A percentile compares a stretch with the other conserved stretches of the same genome.
phyloP scores from a whole-genome alignment of 2,888 invertebrate genomes.

The Meandrusa payeni region DNA sequence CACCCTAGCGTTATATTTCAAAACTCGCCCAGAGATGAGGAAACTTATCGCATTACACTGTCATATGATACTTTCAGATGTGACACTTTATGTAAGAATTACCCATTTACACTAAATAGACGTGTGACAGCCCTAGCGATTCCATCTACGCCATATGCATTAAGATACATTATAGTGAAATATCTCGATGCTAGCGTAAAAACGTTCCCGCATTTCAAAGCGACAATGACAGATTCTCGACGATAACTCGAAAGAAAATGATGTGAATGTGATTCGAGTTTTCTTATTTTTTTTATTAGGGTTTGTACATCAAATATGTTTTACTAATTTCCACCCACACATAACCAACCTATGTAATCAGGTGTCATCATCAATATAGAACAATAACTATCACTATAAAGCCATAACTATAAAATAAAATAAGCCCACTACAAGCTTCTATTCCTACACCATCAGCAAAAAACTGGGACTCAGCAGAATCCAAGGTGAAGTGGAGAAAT shows the following conservation, averaged over 20 bases:
- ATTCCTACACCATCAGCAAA: no score
- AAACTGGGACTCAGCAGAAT: no score
- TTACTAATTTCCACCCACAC: no score
- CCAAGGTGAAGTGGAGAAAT: no score
- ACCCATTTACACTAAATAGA: slow-evolving; percentile 6
- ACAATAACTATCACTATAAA: no score
- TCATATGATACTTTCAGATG: slow-evolving; percentile 24
- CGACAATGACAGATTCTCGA: slow-evolving; percentile 21
- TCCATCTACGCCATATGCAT: slow-evolving; percentile 10
- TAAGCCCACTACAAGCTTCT: no score
- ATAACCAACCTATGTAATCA: no score
- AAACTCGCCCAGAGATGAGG: slow-evolving; percentile 40
- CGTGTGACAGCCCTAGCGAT: slow-evolving; percentile 11
- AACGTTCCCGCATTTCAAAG: slow-evolving; percentile 20
- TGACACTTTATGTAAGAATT: slow-evolving; percentile 6
- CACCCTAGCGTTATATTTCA: slow-evolving; percentile 44
- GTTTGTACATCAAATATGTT: no score
- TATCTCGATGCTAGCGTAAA: slow-evolving; percentile 21
- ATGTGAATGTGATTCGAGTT: no score
- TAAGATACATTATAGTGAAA: slow-evolving; percentile 23
- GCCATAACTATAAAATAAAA: no score
- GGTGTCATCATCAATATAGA: no score
- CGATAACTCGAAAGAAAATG: slow-evolving; percentile 19
- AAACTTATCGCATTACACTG: slow-evolving; percentile 41
- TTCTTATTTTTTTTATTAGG: no score